Evolutionary conservation across 2,113 vertebrate species (phyloP), one percentile per base, ranked within the genome.

Genomic region (Cathartes aura): DNA sequence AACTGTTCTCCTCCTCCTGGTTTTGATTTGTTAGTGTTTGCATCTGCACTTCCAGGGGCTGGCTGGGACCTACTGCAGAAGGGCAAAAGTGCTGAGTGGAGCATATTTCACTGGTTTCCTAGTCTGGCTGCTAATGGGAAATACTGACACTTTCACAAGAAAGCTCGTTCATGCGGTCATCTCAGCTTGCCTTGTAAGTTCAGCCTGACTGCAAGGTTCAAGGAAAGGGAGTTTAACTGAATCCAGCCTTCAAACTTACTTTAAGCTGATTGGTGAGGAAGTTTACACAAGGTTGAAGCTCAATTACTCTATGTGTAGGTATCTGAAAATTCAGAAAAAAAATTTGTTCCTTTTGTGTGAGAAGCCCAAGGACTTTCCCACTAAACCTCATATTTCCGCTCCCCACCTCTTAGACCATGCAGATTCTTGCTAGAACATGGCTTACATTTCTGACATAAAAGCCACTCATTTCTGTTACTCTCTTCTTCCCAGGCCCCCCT

Each of bases 101-200:
- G 6, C 30, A 13, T 58, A 32, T 45, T 64, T 86, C n/a, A n/a
- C 27, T 21, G 17, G 0, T 47, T 89, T 79, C 56, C 47, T 18
- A 38, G 29, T 38, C 60, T 56, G 48, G 8, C 34, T 52, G 11
- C 62, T 85, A 12, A 29, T 36, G 11, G n/a, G 23, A 81, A 84
- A 55, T 56, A 34, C 30, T 45, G 27, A 18, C 5, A 53, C 5
- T 67, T 13, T n/a, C 2, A 0, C 26, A 80, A 43, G 56, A 88
- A 72, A 60, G 12, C 2, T 47, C 6, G 0, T 36, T 71, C 55
- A 29, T 0, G 0, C 4, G 5, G 34, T 53, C 38, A 34, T 84
- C 60, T 82, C 56, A 52, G 24, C 18, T 88, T 82, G n/a, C 18
- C 24, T 70, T 81, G 4, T 45, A 60, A 62, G 29, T 48, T 81